A percentile compares a stretch with the other conserved stretches of the same genome.
phyloP scores from a whole-genome alignment of 2,888 invertebrate species.

The Oscheius sp. region DNA sequence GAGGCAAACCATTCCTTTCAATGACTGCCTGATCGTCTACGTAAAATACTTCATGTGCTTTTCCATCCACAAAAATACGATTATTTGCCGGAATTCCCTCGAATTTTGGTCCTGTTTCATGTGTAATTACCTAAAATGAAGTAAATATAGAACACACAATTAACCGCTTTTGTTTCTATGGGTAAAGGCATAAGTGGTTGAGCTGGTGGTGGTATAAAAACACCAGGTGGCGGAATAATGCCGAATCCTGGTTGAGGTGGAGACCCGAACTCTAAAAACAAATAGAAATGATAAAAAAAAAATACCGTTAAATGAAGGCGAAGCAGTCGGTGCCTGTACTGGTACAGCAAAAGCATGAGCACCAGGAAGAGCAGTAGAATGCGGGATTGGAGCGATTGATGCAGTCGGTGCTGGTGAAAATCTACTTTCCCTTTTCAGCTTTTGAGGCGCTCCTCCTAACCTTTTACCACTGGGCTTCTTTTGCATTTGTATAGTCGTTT shows the following conservation, averaged over 20 bases:
- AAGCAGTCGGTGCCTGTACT: neutral
- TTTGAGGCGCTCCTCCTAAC: neutral
- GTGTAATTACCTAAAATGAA: slow-evolving; percentile 39
- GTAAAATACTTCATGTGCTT: slow-evolving; percentile 69
- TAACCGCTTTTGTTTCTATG: slow-evolving; percentile 10
- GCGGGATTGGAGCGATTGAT: neutral
- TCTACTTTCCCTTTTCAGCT: neutral
- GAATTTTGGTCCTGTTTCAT: slow-evolving; percentile 52
- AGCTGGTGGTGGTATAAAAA: slow-evolving; percentile 7
- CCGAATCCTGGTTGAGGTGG: neutral
- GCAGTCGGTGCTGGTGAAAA: neutral
- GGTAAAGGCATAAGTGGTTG: slow-evolving; percentile 17
- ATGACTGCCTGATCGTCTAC: slow-evolving; percentile 66
- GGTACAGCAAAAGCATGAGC: slow-evolving; percentile 17
- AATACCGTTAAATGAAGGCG: slow-evolving; percentile 38
- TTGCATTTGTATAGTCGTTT: neutral
- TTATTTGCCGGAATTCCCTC: slow-evolving; percentile 68
- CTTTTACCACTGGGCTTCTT: neutral
- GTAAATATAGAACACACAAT: no score
- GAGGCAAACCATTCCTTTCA: slow-evolving; percentile 69
- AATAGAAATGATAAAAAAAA: neutral
- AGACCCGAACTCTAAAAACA: slow-evolving; percentile 6
- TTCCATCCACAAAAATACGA: slow-evolving; percentile 70
- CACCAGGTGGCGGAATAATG: slow-evolving; percentile 12
- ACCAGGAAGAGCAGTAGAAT: slow-evolving; percentile 20